These are phyloP conservation scores for Lithophane semibrunnea DNA, from an alignment of 2,888 invertebrate species.

Conservation along the genomic window DNA sequence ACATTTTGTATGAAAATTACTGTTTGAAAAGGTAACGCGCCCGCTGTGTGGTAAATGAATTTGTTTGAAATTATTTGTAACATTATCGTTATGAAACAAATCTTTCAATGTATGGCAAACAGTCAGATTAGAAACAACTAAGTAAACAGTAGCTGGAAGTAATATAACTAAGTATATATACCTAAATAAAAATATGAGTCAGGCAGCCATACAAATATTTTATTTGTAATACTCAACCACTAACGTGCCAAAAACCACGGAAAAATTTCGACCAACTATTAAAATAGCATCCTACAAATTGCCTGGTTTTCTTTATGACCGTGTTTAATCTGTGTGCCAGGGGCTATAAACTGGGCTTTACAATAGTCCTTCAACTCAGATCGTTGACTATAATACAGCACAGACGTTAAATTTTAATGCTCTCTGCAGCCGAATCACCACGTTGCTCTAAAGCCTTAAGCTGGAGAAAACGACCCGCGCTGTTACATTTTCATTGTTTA, in stretches of 20 bases:
- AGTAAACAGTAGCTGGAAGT: too few relatives aligned
- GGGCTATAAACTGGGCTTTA: conserved; percentile 43
- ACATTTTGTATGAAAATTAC: not conserved
- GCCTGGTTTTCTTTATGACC: conserved; percentile 18
- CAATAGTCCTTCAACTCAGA: conserved; percentile 33
- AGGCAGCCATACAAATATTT: not conserved
- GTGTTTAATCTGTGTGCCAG: conserved; percentile 21
- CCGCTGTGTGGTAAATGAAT: not conserved
- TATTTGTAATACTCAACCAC: not conserved
- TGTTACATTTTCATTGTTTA: conserved; percentile 21
- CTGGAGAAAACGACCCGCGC: conserved; percentile 8
- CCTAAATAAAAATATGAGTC: too few relatives aligned
- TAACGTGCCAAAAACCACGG: not conserved
- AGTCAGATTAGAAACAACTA: not conserved
- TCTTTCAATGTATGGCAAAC: not conserved
- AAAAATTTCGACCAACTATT: not conserved
- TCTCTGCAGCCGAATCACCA: conserved; percentile 41
- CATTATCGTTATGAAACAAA: not conserved
- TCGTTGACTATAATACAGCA: conserved; percentile 29
- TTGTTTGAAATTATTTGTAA: not conserved
- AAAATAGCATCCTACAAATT: not conserved
- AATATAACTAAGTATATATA: too few relatives aligned
- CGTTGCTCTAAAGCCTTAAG: conserved; percentile 37
- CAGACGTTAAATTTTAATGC: conserved; percentile 55
- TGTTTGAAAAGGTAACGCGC: not conserved